Evolutionary conservation across 2,888 invertebrate species (phyloP).

Genomic region (Chaetogeoica ovagalla): DNA sequence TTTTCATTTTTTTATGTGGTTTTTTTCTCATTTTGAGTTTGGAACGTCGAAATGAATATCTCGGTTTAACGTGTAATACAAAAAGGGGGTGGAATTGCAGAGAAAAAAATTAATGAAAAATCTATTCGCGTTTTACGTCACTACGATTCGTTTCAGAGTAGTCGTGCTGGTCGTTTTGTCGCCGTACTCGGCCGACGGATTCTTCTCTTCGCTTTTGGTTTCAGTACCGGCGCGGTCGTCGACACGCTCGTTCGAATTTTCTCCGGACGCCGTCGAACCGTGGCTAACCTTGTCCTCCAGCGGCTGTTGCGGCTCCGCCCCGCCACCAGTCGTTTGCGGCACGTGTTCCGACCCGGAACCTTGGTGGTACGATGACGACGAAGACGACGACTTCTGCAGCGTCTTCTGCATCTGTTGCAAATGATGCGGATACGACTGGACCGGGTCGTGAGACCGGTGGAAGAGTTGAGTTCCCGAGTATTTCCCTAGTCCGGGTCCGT

Average conservation of each 20-base stretch:
- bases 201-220: slow-evolving; percentile 26
- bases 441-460: slow-evolving; percentile 39
- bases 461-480: slow-evolving; percentile 27
- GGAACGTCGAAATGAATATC: no score
- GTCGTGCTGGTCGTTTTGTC: slow-evolving; percentile 41
- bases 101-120: background rate
- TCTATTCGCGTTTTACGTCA: slow-evolving; percentile 16
- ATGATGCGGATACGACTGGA: background rate
- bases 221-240: background rate
- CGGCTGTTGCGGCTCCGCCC: slow-evolving; percentile 6
- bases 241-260: slow-evolving; percentile 32
- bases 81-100: no score
- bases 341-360: slow-evolving; percentile 34
- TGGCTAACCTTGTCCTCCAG: slow-evolving; percentile 43
- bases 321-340: background rate
- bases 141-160: slow-evolving; percentile 31
- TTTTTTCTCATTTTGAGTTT: background rate
- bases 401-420: background rate
- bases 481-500: background rate
- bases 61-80: background rate
- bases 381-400: background rate
- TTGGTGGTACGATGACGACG: slow-evolving; percentile 7
- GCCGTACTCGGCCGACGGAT: slow-evolving; percentile 18
- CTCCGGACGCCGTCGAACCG: slow-evolving; percentile 9
- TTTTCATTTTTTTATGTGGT: background rate